Evolutionary conservation across 2,888 invertebrate genomes (phyloP), one percentile per base, ranked within the genome.

Genomic region (Seira ritae): DNA sequence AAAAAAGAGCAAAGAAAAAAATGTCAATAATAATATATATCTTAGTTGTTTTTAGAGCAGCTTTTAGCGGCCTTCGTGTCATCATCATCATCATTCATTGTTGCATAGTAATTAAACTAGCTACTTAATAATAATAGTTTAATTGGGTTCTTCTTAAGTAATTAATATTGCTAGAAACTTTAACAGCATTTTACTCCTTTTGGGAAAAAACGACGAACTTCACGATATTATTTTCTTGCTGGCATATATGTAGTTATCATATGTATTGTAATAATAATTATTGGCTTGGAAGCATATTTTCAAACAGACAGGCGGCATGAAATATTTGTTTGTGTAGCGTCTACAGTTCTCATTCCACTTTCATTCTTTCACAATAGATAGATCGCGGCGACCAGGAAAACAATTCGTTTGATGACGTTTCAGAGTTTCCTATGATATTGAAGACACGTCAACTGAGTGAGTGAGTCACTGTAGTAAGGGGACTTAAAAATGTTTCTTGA

Each of bases 281-380:
- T 55, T 55, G 55, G 55, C 55, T 55, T 55, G 55, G 55, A 55
- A 55, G 55, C 55, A 55, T 55, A 55, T 55, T 55, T 31, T 55
- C 55, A 55, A 55, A 55, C 55, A 55, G 55, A 17, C 55, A 55
- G 55, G 17, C n/a, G 55, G 17, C n/a, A 55, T 55, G 1, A 55
- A 55, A 17, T n/a, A 8, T n/a, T 31, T 31, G 3, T 31, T 55
- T 8, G 55, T 55, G 55, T 8, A 55, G 55, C 55, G 55, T 55
- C 42, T 42, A 42, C 6, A 42, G 42, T 42, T 42, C n/a, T n/a
- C 42, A 42, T 42, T 42, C 42, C 55, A 55, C 55, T 55, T 55
- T 55, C 17, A 55, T 8, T n/a, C 15, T 2, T 55, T 55, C 55
- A 55, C 55, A 55, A 31, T 31, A n/a, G n/a, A n/a, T n/a, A n/a